A percentile compares a stretch with the other conserved stretches of the same genome.
Conservation (phyloP, 2,797 vertebrate genomes). For the Sciurus carolinensis region DNA sequence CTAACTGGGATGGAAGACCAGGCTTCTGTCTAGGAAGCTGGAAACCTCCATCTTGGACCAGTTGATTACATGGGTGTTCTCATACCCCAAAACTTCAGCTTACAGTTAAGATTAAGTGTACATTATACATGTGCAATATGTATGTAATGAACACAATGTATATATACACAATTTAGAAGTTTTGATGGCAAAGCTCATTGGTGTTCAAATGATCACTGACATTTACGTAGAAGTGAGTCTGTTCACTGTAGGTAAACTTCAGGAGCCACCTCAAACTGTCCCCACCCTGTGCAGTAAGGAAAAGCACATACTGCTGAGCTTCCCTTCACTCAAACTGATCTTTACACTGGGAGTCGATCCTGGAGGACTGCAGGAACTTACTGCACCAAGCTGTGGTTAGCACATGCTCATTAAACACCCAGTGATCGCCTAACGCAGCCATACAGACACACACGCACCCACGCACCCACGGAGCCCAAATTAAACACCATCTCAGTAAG, state of each 20-base stretch:
- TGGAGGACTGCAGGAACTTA: not conserved
- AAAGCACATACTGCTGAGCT: not conserved
- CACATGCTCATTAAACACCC: constrained; percentile 41
- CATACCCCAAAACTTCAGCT: not conserved
- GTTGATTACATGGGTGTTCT: not conserved
- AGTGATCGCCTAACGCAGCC: not conserved
- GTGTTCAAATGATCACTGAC: not conserved
- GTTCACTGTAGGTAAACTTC: not conserved
- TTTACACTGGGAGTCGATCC: not conserved
- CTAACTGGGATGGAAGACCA: not conserved
- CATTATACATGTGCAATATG: not conserved
- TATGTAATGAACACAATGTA: too few relatives aligned
- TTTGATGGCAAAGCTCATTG: not conserved
- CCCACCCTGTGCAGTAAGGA: not conserved
- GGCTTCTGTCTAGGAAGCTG: not conserved
- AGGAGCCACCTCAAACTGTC: not conserved
- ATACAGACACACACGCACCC: not conserved
- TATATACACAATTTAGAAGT: not conserved
- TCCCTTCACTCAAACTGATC: not conserved
- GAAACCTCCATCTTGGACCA: not conserved
- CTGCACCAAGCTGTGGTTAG: not conserved
- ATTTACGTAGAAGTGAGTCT: not conserved
- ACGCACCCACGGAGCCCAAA: not conserved
- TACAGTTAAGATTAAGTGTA: not conserved
- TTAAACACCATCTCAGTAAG: not conserved